Conservation (phyloP, 2,113 vertebrate genomes). For the Oenanthe oenanthe region DNA sequence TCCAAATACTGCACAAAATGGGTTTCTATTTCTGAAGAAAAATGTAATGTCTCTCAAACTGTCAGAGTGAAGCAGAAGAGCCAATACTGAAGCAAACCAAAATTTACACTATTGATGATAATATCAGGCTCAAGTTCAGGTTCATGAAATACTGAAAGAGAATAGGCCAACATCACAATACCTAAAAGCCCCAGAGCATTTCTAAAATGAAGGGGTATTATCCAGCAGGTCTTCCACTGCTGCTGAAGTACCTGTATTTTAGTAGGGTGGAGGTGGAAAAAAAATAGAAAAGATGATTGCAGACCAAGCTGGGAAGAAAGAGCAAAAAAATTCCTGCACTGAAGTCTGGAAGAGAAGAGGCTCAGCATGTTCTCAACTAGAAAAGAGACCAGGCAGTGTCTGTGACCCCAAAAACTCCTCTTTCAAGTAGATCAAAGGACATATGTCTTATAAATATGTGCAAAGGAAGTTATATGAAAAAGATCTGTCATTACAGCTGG, state of each 20-base stretch:
- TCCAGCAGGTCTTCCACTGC: not conserved
- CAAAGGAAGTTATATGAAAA: not conserved
- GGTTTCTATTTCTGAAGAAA: not conserved
- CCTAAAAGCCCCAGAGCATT: not conserved
- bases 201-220: not conserved
- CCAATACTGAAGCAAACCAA: not conserved
- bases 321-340: not conserved
- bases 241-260: not conserved
- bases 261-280: not conserved
- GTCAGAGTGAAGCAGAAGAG: not conserved
- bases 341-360: not conserved
- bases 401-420: not conserved
- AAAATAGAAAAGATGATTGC: not conserved
- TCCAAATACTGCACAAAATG: not conserved
- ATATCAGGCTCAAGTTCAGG: not conserved
- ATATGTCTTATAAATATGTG: not conserved
- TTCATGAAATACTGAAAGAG: not conserved
- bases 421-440: not conserved
- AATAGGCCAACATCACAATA: not conserved
- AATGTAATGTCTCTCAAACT: not conserved
- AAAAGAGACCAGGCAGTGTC: not conserved
- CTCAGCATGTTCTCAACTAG: not conserved
- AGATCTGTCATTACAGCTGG: not conserved
- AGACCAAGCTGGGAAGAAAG: not conserved
- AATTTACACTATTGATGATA: not conserved